These are phyloP conservation scores for Haliclona indistincta DNA, from an alignment of 37 sponge, comb jelly and placozoan species.

Conservation along the genomic window DNA sequence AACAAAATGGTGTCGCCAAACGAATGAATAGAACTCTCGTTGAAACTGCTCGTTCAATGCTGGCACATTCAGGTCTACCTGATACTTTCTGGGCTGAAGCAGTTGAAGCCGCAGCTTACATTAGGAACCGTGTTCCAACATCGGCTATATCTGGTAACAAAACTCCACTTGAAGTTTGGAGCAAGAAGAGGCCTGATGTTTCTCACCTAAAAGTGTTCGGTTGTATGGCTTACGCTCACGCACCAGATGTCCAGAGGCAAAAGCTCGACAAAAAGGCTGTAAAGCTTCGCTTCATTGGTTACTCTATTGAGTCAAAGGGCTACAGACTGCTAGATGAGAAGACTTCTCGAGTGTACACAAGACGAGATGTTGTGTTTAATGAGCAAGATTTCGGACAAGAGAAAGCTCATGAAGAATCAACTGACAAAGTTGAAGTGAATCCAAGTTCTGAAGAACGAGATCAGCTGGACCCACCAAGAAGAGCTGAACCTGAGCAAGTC, in stretches of 20 bases:
- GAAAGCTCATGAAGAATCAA: background rate
- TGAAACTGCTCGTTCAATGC: conserved; percentile 7
- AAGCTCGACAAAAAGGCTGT: background rate
- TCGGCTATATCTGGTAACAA: background rate
- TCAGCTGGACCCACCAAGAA: background rate
- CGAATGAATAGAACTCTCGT: conserved; percentile 7
- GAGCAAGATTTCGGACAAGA: conserved; percentile 10
- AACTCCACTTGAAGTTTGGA: conserved; percentile 1
- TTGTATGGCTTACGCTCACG: conserved; percentile 7
- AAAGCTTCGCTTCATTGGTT: conserved; percentile 21
- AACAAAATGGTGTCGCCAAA: conserved; percentile 9
- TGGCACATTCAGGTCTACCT: conserved; percentile 40
- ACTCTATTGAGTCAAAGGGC: background rate
- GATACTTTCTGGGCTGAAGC: conserved; percentile 56
- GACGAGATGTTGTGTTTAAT: conserved; percentile 24
- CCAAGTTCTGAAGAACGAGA: background rate
- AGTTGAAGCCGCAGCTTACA: conserved; percentile 33
- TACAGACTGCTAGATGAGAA: conserved; percentile 15
- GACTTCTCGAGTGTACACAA: background rate
- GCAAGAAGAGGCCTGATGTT: background rate
- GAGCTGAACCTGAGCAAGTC: background rate
- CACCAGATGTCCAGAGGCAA: background rate
- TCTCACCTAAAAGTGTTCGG: conserved; percentile 8
- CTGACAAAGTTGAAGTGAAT: background rate
- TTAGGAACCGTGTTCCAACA: conserved; percentile 44